These are phyloP conservation scores for Hormiphora californensis DNA, from an alignment of 37 sponge, comb jelly and placozoan species.

Conservation along the genomic window DNA sequence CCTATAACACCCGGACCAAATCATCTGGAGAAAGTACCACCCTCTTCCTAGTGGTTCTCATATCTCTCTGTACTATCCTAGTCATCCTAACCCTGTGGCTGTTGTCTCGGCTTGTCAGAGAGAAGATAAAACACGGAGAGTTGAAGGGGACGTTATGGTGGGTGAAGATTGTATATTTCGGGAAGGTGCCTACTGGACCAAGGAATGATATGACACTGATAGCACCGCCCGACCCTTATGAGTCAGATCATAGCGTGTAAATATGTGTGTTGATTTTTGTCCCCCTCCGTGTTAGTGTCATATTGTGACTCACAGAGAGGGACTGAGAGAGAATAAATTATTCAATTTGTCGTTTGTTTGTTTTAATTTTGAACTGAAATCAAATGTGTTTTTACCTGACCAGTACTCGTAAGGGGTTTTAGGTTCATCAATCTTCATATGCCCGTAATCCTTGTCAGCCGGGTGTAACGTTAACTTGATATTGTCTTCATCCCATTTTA, in stretches of 20 bases:
- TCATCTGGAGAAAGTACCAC: no score
- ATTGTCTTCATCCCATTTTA: constrained; percentile 98
- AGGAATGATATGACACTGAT: no score
- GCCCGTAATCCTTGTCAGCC: constrained; percentile 92
- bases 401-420: constrained; percentile 79
- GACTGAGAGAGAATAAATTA: no score
- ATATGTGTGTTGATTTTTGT: no score
- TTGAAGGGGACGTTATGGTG: neutral
- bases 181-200: constrained; percentile 5
- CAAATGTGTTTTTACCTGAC: neutral
- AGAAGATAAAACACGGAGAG: neutral
- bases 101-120: neutral
- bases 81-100: neutral
- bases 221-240: no score
- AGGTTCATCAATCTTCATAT: constrained; percentile 99
- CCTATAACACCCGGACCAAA: no score
- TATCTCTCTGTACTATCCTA: neutral
- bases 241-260: no score
- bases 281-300: no score
- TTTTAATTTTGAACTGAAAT: no score
- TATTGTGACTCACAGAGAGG: no score
- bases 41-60: neutral
- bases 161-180: neutral
- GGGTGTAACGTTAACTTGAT: constrained; percentile 89
- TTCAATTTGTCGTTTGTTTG: no score